These are phyloP conservation scores for Chloebia gouldiae DNA, from an alignment of 2,113 vertebrate species.

Conservation along the genomic window DNA sequence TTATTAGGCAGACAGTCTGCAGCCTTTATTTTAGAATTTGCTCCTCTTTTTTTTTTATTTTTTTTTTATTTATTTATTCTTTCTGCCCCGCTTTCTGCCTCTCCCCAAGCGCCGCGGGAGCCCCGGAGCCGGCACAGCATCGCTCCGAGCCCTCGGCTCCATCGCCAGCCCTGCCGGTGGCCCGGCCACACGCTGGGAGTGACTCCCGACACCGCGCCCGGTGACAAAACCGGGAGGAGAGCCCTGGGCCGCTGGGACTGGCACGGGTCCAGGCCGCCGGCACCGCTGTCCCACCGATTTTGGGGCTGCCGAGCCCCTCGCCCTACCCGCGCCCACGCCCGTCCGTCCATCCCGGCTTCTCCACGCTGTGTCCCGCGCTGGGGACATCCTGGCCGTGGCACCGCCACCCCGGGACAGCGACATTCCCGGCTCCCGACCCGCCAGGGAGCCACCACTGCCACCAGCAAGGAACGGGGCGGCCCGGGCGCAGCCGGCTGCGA, in stretches of 20 bases:
- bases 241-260: not conserved
- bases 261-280: not conserved
- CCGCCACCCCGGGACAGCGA: not conserved
- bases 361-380: rapidly evolving
- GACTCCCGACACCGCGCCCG: rapidly evolving
- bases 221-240: not conserved
- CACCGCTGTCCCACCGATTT: rapidly evolving
- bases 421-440: not conserved
- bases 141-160: not conserved
- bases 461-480: not conserved
- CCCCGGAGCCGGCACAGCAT: rapidly evolving
- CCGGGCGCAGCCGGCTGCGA: rapidly evolving
- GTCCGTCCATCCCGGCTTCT: not conserved
- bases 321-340: rapidly evolving
- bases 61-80: not conserved
- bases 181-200: rapidly evolving
- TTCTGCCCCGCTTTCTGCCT: not conserved
- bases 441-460: not conserved
- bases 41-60: not conserved
- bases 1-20: conserved; percentile 52
- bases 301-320: not conserved
- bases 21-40: conserved; percentile 30
- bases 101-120: not conserved
- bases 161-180: not conserved
- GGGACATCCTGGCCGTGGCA: not conserved